A percentile compares a stretch with the other conserved stretches of the same genome.
phyloP scores from a whole-genome alignment of 2,797 vertebrate genomes.

The Tamandua tetradactyla region DNA sequence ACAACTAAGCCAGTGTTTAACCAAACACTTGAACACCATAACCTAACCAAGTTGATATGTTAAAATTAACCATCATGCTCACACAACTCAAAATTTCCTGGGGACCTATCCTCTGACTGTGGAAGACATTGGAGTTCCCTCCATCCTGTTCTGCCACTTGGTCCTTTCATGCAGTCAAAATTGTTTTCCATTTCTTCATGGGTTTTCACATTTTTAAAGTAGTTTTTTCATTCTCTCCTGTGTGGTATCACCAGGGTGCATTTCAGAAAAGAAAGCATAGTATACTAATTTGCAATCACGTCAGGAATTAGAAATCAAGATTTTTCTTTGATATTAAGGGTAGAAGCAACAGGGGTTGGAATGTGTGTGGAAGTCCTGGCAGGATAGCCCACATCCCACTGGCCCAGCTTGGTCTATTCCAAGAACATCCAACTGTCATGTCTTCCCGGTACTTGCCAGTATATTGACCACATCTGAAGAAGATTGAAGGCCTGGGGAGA shows the following conservation, averaged over 20 bases:
- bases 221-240: neutral
- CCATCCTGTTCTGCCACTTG: neutral
- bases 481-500: constrained; percentile 21
- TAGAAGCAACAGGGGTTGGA: neutral
- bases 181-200: neutral
- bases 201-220: neutral
- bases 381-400: neutral
- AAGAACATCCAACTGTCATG: neutral
- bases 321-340: neutral
- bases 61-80: neutral
- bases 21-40: too few relatives aligned
- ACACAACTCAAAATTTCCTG: neutral
- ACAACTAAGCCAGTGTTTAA: too few relatives aligned
- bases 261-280: neutral
- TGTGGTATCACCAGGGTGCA: neutral
- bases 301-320: neutral
- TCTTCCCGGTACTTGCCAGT: neutral
- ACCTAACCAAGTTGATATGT: too few relatives aligned
- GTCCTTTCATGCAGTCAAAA: neutral
- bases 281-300: neutral
- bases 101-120: too few relatives aligned
- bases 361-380: neutral
- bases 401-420: neutral
- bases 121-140: rapidly evolving
- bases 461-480: neutral